phyloP scores from a whole-genome alignment of 2,797 vertebrate species.

The Craterocephalus amniculus region DNA sequence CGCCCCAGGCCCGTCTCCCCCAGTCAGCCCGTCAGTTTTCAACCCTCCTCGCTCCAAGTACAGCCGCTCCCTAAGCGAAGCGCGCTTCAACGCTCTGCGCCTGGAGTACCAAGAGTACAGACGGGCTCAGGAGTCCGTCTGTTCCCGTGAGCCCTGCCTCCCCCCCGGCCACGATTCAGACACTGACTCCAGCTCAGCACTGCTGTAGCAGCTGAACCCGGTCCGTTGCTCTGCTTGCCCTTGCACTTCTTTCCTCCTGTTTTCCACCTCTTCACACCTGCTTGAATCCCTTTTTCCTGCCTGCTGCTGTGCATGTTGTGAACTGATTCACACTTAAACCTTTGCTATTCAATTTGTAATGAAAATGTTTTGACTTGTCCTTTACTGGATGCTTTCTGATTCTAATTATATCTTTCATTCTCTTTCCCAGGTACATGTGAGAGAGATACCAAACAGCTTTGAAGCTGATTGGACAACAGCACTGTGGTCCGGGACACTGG shows the following conservation, averaged over 20 bases:
- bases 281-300: slow-evolving; percentile 47
- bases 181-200: slow-evolving; percentile 81
- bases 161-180: slow-evolving; percentile 67
- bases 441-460: slow-evolving; percentile 60
- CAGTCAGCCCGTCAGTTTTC: slow-evolving; percentile 73
- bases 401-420: slow-evolving; percentile 24
- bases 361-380: slow-evolving; percentile 7
- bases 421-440: slow-evolving; percentile 66
- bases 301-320: slow-evolving; percentile 48
- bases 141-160: slow-evolving; percentile 65
- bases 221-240: slow-evolving; percentile 70
- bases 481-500: slow-evolving; percentile 44
- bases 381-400: slow-evolving; percentile 17
- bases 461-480: slow-evolving; percentile 43
- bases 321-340: slow-evolving; percentile 24
- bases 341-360: slow-evolving; percentile 1
- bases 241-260: slow-evolving; percentile 39
- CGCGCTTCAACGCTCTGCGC: slow-evolving; percentile 84
- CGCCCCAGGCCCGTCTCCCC: slow-evolving; percentile 76
- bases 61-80: slow-evolving; percentile 81
- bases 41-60: slow-evolving; percentile 61
- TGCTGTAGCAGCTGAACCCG: slow-evolving; percentile 77
- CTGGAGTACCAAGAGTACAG: slow-evolving; percentile 85
- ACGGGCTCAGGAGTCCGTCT: slow-evolving; percentile 74
- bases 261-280: slow-evolving; percentile 42